A percentile compares a stretch with the other conserved stretches of the same genome.
Conservation (phyloP, 2,888 invertebrate genomes). For the Idaea straminata region DNA sequence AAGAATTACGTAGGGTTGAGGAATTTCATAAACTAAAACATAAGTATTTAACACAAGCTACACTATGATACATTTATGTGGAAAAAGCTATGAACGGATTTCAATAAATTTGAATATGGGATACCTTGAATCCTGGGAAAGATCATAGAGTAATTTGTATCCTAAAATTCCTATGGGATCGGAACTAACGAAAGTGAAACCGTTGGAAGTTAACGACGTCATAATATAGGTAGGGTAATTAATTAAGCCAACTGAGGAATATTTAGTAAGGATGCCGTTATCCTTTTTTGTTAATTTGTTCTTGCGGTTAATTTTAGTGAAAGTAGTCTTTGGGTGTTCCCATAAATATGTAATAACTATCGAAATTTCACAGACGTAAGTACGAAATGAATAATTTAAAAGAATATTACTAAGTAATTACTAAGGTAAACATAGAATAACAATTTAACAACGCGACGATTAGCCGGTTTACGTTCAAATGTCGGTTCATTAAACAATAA, state of each 20-base stretch:
- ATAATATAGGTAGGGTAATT: not conserved
- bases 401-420: not conserved
- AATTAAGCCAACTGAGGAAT: not conserved
- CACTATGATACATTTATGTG: too few species aligned
- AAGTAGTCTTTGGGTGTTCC: not conserved
- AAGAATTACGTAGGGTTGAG: too few species aligned
- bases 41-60: too few species aligned
- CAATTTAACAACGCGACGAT: not conserved
- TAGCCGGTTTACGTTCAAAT: not conserved
- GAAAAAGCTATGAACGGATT: too few species aligned
- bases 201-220: not conserved
- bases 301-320: not conserved
- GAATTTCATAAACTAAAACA: too few species aligned
- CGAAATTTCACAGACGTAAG: not conserved
- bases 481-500: slow-evolving; percentile 34
- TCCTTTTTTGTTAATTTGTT: not conserved
- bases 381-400: not conserved
- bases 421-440: too few species aligned
- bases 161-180: not conserved
- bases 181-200: not conserved
- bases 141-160: not conserved
- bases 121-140: not conserved
- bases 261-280: not conserved
- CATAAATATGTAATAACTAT: not conserved
- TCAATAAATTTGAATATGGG: not conserved